Conservation (phyloP, 2,888 invertebrate species). For the Gandaritis pyraliata region DNA sequence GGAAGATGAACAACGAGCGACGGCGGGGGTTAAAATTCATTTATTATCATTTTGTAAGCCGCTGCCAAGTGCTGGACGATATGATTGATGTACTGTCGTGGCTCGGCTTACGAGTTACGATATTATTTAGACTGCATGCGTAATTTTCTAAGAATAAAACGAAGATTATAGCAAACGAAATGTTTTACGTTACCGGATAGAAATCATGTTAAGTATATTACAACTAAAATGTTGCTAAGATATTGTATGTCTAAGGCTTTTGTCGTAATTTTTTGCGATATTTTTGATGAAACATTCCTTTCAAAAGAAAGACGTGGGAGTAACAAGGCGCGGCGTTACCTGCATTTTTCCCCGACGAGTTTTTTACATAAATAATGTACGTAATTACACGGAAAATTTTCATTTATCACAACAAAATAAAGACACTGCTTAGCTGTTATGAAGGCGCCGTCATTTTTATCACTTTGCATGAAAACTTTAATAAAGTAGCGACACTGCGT, state of each 20-base stretch:
- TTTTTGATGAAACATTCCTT: not conserved
- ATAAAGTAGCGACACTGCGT: slow-evolving; percentile 68
- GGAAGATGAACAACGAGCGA: slow-evolving; percentile 32
- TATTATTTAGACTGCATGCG: slow-evolving; percentile 47
- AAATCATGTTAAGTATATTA: not conserved
- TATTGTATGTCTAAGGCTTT: too few species aligned
- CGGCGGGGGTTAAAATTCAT: slow-evolving; percentile 59
- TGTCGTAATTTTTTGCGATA: not conserved
- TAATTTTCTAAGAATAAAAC: slow-evolving; percentile 38
- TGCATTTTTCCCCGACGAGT: slow-evolving; percentile 13
- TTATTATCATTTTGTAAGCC: slow-evolving; percentile 60
- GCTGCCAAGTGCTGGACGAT: slow-evolving; percentile 57
- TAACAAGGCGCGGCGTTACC: not conserved
- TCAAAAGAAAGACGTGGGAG: not conserved
- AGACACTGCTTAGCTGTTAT: slow-evolving; percentile 64
- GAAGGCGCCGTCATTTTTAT: slow-evolving; percentile 73
- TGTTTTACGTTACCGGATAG: not conserved
- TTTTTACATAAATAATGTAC: slow-evolving; percentile 10
- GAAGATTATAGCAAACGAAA: slow-evolving; percentile 21
- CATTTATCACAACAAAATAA: slow-evolving; percentile 63
- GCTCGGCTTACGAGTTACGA: slow-evolving; percentile 44
- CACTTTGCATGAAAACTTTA: slow-evolving; percentile 76
- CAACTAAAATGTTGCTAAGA: too few species aligned
- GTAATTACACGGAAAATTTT: slow-evolving; percentile 39
- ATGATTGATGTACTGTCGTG: slow-evolving; percentile 62